phyloP scores from a whole-genome alignment of 2,888 invertebrate genomes.

The Himalopsyche anomala region DNA sequence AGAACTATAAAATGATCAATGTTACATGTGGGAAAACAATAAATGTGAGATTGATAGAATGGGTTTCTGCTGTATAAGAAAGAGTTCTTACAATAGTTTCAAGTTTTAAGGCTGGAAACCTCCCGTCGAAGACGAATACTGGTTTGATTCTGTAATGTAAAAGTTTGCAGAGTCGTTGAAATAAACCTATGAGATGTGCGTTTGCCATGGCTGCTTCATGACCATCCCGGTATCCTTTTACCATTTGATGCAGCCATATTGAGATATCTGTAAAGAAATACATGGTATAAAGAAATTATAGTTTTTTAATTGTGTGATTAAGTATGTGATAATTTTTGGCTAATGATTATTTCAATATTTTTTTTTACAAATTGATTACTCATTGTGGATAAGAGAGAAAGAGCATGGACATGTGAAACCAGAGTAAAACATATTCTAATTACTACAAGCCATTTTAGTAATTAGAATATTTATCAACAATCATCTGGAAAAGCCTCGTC shows the following conservation, averaged over 20 bases:
- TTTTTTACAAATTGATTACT: too few species aligned
- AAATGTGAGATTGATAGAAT: too few species aligned
- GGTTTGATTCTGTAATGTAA: slow-evolving; percentile 97
- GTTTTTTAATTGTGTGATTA: background rate
- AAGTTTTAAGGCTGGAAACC: slow-evolving; percentile 92
- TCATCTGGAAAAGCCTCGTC: too few species aligned
- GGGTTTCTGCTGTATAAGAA: background rate
- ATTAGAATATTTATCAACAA: too few species aligned
- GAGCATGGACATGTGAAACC: too few species aligned
- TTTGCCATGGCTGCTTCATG: slow-evolving; percentile 89
- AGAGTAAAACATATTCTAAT: too few species aligned
- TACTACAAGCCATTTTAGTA: too few species aligned
- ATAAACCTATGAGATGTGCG: slow-evolving; percentile 95
- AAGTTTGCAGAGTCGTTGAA: slow-evolving; percentile 96
- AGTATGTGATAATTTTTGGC: too few species aligned
- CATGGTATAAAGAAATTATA: slow-evolving; percentile 28
- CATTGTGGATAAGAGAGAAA: too few species aligned
- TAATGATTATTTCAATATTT: too few species aligned
- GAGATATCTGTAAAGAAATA: slow-evolving; percentile 87
- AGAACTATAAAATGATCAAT: too few species aligned
- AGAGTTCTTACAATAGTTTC: slow-evolving; percentile 86
- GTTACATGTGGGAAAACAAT: too few species aligned
- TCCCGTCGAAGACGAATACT: slow-evolving; percentile 99
- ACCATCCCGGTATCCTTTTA: slow-evolving; percentile 94
- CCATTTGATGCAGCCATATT: slow-evolving; percentile 98